Percentiles rank a stretch among this genome's conserved stretches.
Conservation (phyloP, 2,113 vertebrate genomes). For the human (Homo sapiens) region DNA sequence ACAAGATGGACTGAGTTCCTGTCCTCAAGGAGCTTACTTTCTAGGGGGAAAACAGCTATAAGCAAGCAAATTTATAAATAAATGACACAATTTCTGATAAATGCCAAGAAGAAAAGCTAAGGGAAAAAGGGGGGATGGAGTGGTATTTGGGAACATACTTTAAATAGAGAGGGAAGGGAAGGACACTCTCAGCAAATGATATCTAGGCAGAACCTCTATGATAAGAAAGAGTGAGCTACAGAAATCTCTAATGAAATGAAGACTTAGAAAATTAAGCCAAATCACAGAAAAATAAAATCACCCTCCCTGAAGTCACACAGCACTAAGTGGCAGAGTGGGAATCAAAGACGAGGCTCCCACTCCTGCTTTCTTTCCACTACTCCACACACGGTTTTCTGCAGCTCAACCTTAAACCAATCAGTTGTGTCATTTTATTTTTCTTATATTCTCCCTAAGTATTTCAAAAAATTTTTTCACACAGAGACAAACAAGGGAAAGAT, state of each 20-base stretch:
- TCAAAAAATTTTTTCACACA: neutral
- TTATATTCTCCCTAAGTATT: neutral
- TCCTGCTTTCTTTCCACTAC: neutral
- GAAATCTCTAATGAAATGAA: neutral
- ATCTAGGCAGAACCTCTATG: neutral
- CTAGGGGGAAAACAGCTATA: neutral
- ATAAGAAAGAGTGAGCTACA: neutral
- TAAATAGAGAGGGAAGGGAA: neutral
- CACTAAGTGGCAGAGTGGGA: too few species aligned
- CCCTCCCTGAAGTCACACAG: neutral
- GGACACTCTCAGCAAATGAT: neutral
- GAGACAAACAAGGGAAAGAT: neutral
- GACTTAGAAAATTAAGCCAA: neutral
- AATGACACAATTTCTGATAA: neutral
- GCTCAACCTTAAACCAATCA: neutral
- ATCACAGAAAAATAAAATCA: neutral
- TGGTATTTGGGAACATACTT: neutral
- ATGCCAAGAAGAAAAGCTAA: neutral
- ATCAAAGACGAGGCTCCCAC: neutral
- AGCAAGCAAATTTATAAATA: neutral
- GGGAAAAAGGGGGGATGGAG: neutral
- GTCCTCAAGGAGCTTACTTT: neutral
- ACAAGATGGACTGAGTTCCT: neutral
- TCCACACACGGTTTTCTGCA: neutral
- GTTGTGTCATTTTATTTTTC: neutral